These are phyloP conservation scores for Eulacestoma nigropectus DNA, from an alignment of 2,113 vertebrate species.

Conservation along the genomic window DNA sequence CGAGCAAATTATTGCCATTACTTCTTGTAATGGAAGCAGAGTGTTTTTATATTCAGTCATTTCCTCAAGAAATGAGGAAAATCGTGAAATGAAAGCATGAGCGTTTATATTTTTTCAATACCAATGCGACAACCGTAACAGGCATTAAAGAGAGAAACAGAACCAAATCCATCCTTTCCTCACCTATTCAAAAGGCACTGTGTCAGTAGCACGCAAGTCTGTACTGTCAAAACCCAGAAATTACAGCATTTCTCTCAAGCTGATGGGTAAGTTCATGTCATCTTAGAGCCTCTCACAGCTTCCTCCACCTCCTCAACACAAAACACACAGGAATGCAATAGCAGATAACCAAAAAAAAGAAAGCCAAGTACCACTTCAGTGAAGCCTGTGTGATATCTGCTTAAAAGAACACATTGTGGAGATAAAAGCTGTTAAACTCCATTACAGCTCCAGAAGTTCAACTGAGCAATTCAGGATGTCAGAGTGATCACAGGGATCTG, in stretches of 20 bases:
- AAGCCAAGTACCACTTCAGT: background rate
- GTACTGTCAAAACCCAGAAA: background rate
- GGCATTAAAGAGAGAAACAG: background rate
- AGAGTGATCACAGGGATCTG: background rate
- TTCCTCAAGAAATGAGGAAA: background rate
- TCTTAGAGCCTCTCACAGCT: background rate
- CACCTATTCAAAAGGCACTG: background rate
- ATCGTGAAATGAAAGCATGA: rapidly evolving
- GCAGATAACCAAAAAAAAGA: background rate
- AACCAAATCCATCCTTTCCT: background rate
- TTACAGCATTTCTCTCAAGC: background rate
- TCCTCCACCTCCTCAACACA: background rate
- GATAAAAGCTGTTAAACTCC: background rate
- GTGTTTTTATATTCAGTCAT: background rate
- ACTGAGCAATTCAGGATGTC: background rate
- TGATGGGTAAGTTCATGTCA: background rate
- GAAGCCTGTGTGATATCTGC: background rate
- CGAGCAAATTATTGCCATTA: background rate
- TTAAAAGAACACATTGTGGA: background rate
- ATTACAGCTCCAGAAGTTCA: background rate
- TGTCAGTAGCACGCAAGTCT: background rate
- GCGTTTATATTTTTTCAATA: background rate
- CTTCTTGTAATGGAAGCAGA: background rate
- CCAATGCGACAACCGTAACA: background rate
- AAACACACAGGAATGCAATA: background rate